Conservation (phyloP, 1,140 invertebrate genomes). For the Sipha flava region DNA sequence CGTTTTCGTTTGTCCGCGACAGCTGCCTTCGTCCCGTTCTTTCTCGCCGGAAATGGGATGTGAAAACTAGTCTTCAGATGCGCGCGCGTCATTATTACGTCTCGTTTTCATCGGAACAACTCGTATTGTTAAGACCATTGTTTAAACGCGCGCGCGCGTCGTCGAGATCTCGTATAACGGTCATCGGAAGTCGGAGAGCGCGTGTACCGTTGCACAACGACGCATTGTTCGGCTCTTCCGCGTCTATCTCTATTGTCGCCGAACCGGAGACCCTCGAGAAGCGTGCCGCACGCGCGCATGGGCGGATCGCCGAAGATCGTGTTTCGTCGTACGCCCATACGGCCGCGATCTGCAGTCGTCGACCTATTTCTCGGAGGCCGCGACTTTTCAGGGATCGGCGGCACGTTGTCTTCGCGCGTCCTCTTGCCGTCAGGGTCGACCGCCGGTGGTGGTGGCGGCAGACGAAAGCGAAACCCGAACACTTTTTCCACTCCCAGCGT, state of each 20-base stretch:
- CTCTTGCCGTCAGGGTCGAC: no score
- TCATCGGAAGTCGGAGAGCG: slow-evolving; percentile 24
- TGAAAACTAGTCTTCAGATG: slow-evolving; percentile 22
- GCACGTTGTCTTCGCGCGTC: no score
- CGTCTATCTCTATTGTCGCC: slow-evolving; percentile 1
- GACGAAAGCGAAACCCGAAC: no score
- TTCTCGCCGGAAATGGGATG: slow-evolving; percentile 11
- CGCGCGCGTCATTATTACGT: background rate
- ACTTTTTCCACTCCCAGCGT: no score
- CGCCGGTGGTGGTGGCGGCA: no score
- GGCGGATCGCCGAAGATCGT: slow-evolving; percentile 5
- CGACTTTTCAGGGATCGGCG: no score
- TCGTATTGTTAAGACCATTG: slow-evolving; percentile 2
- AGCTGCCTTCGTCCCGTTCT: background rate
- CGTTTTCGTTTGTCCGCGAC: background rate
- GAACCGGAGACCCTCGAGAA: background rate
- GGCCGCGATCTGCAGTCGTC: no score
- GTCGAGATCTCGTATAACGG: background rate
- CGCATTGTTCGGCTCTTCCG: slow-evolving; percentile 30
- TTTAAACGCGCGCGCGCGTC: background rate
- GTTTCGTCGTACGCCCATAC: background rate
- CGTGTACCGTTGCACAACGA: slow-evolving; percentile 17
- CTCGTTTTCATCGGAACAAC: background rate
- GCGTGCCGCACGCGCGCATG: background rate
- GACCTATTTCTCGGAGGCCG: no score